phyloP scores from a whole-genome alignment of 2,113 vertebrate species.

The Gracilinanus agilis region DNA sequence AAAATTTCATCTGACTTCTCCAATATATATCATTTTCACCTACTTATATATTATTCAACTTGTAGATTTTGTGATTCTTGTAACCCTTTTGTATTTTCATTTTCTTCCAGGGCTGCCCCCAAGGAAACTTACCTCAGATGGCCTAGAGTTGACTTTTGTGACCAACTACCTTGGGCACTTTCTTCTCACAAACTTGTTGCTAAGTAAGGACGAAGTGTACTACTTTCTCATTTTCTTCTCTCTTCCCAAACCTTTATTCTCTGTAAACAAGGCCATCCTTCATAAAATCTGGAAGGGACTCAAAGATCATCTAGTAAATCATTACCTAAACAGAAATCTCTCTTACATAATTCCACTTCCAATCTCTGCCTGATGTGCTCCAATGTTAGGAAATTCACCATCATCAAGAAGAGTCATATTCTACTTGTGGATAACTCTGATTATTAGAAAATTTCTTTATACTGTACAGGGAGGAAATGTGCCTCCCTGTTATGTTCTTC shows the following conservation, averaged over 20 bases:
- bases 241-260: background rate
- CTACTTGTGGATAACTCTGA: background rate
- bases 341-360: background rate
- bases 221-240: background rate
- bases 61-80: background rate
- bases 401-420: background rate
- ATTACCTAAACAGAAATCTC: background rate
- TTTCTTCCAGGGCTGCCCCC: conserved; percentile 85
- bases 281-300: background rate
- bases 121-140: conserved; percentile 84
- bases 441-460: background rate
- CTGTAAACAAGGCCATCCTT: background rate
- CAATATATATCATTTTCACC: background rate
- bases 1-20: background rate
- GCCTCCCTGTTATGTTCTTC: background rate
- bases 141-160: conserved; percentile 87
- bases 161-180: conserved; percentile 93
- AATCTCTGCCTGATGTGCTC: background rate
- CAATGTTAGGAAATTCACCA: background rate
- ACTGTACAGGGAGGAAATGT: background rate
- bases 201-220: conserved; percentile 83
- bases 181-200: conserved; percentile 92
- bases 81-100: background rate
- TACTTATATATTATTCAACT: background rate
- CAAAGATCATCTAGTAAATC: background rate